Base-by-base conservation (phyloP, 2,888 invertebrate species). In the Capitulum mitella region DNA sequence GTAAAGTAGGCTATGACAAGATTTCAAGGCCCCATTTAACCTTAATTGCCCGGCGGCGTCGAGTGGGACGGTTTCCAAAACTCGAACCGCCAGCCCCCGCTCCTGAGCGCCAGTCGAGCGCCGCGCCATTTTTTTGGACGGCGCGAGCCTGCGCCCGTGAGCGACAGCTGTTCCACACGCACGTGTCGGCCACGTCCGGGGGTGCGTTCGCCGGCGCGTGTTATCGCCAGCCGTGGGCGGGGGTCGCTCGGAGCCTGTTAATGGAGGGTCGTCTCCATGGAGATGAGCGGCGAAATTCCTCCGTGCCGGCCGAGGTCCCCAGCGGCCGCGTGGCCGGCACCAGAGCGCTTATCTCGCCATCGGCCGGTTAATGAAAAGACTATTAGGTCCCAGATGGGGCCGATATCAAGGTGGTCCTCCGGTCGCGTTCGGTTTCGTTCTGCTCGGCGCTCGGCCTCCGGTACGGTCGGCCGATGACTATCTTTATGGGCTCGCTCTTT, bases 401-500 rank as follows among this genome's bases (percentile, higher is more conserved):
- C 32, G 61, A 61, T 61, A 61, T 32, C 32, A 16, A 12, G 61
- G 14, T 10, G 5, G 54, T 3, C 26, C 5, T 22, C 22, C 16
- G 51, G 3, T 51, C 54, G n/a, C 26, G 54, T 54, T 54, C 54
- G 54, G 54, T 54, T 54, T n/a, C n/a, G n/a, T n/a, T 54, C 54
- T 26, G 54, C n/a, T n/a, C n/a, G 26, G 54, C 26, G 22, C 26
- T 8, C 26, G 6, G 54, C 51, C 26, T 26, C 54, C 26, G 54
- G 43, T 43, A 58, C 58, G 37, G 37, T 5, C 70, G 32, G 12
- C 22, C 37, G 70, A 37, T 70, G 12, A 6, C 5, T 22, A 70
- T 70, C 70, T 70, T 70, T 70, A 70, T 37, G 70, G 70, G 29
- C 70, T 19, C 37, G 37, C 61, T 54, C 70, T 70, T 70, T 29